Percentiles rank a stretch among this genome's conserved stretches.
These are phyloP conservation scores for Cranoglanis bouderius DNA, from an alignment of 2,113 vertebrate species.

Conservation along the genomic window DNA sequence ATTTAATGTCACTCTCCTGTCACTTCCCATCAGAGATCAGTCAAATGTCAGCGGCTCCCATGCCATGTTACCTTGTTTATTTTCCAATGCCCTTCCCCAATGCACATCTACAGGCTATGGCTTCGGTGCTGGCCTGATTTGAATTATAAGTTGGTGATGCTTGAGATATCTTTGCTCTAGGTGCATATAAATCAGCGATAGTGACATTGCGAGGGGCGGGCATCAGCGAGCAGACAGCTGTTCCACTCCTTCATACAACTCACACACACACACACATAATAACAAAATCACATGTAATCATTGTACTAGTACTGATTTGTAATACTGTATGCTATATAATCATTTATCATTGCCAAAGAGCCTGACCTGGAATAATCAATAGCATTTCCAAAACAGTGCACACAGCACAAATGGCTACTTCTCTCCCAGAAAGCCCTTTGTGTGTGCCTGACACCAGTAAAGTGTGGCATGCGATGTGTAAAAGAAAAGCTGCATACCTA, in stretches of 20 bases:
- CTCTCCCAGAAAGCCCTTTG: not conserved
- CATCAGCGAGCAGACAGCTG: slow-evolving; percentile 75
- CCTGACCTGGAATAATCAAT: slow-evolving; percentile 37
- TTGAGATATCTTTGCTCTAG: slow-evolving; percentile 77
- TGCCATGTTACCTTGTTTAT: slow-evolving; percentile 76
- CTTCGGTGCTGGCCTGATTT: slow-evolving; percentile 72
- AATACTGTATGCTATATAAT: not conserved
- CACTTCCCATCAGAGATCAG: slow-evolving; percentile 78
- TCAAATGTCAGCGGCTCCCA: slow-evolving; percentile 74
- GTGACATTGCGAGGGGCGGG: slow-evolving; percentile 69
- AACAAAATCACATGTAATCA: not conserved
- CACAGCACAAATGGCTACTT: slow-evolving; percentile 7
- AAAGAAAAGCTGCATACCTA: slow-evolving; percentile 18
- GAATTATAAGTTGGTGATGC: slow-evolving; percentile 75
- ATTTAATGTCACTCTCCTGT: slow-evolving; percentile 81
- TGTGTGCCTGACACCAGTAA: not conserved
- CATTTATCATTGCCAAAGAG: slow-evolving; percentile 27
- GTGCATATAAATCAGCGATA: slow-evolving; percentile 77
- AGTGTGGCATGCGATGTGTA: not conserved
- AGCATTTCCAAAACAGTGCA: slow-evolving; percentile 8
- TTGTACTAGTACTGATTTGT: not conserved
- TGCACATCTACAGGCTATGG: slow-evolving; percentile 76
- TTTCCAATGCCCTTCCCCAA: slow-evolving; percentile 78
- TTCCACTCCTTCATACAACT: slow-evolving; percentile 44
- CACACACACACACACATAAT: slow-evolving; percentile 19